A percentile compares a stretch with the other conserved stretches of the same genome.
phyloP scores from a whole-genome alignment of 2,113 vertebrate species.

The Eira barbara region DNA sequence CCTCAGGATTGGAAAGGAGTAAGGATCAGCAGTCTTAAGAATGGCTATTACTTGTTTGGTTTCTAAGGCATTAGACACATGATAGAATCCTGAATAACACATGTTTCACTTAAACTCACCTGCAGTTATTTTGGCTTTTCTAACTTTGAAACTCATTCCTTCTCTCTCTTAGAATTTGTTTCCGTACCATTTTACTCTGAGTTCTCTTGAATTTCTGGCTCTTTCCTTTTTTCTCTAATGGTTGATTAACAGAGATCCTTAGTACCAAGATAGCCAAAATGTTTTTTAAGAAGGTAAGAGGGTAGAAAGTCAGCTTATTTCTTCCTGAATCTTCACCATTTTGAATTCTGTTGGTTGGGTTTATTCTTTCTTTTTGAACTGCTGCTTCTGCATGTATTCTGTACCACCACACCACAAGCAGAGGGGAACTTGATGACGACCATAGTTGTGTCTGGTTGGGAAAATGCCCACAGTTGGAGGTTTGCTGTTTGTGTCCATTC shows the following conservation, averaged over 20 bases:
- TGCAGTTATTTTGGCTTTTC: neutral
- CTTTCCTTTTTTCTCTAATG: neutral
- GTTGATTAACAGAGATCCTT: constrained; percentile 16
- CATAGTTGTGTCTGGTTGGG: neutral
- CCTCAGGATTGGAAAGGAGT: neutral
- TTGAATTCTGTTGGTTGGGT: neutral
- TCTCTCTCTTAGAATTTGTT: neutral
- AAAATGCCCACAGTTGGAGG: neutral
- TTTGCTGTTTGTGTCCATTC: constrained; percentile 7
- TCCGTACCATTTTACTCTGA: neutral
- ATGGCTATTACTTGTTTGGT: neutral
- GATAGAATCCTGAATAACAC: neutral
- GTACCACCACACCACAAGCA: neutral
- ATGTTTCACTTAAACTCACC: neutral
- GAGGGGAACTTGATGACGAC: neutral
- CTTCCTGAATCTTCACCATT: neutral
- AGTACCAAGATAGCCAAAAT: neutral
- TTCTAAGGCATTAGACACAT: neutral
- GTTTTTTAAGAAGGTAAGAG: neutral
- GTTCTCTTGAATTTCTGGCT: neutral
- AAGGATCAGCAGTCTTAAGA: neutral
- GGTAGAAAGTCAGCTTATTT: neutral
- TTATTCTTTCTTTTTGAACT: neutral
- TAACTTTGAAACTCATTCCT: neutral
- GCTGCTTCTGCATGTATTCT: neutral